Base-by-base conservation (phyloP, 2,888 invertebrate genomes). In the Cephus pulcher region DNA sequence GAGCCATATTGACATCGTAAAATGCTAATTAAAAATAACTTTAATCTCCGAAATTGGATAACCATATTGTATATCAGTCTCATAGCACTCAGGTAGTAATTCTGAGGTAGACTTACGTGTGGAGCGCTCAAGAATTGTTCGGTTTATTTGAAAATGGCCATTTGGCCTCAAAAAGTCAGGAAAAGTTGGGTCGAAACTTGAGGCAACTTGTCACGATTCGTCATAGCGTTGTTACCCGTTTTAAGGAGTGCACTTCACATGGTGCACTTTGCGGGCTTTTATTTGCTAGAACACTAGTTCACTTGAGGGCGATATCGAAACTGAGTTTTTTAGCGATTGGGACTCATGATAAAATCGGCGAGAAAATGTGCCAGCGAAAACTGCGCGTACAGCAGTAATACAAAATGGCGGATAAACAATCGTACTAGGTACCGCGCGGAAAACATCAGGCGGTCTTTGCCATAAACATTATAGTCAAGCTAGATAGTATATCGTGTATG, bases 351-450 rank as follows among this genome's bases (percentile, higher is more conserved):
- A 83, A 88, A 85, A 83, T 84, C 82, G 85, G 86, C 83, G 83
- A 87, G 35, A 70, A 68, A 73, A 73, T 33, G 15, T 33, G 9
- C 76, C 76, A 82, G 82, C 78, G 83, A 86, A 86, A 85, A 84
- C 87, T 83, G 83, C 80, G 83, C 82, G 83, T 79, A 82, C 84
- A 81, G 82, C 84, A 84, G 88, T 82, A 82, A 86, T 84, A 86
- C 88, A 88, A 88, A 88, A 88, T 88, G 88, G 88, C 88, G 88
- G 86, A 88, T 88, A 88, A 88, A 88, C 88, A 88, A 88, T 78
- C 79, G 73, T 69, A 74, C 76, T 75, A 79, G 76, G 76, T 73
- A 73, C 76, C 76, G 73, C 69, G 74, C 79, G 73, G 71, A 79
- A 79, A 79, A 79, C 79, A 79, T 79, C 30, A 30, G 40, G 23